Evolutionary conservation across 2,888 invertebrate genomes (phyloP).

Genomic region (Gibbula magus): DNA sequence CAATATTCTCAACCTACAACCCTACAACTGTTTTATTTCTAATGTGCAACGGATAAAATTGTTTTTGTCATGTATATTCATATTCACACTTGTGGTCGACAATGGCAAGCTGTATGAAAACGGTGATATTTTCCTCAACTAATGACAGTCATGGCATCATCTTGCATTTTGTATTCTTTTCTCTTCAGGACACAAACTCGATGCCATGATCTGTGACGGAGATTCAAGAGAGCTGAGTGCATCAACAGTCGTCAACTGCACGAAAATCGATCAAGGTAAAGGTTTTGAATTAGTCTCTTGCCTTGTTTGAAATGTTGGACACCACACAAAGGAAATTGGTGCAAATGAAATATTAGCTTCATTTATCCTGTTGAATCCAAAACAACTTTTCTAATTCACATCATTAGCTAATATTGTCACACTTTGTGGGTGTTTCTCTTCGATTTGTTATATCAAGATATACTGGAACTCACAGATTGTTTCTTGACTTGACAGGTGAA

Average conservation of each 20-base stretch:
- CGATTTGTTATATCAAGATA: too few species aligned
- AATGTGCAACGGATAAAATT: too few species aligned
- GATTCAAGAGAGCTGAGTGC: constrained; percentile 53
- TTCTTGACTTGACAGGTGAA: not conserved
- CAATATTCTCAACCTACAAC: too few species aligned
- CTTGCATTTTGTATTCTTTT: not conserved
- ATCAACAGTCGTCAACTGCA: constrained; percentile 59
- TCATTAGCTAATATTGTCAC: too few species aligned
- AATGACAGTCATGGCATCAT: not conserved
- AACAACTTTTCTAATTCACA: too few species aligned
- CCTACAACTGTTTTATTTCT: too few species aligned
- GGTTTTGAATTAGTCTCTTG: not conserved
- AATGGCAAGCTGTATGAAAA: too few species aligned
- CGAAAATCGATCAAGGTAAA: constrained; percentile 57
- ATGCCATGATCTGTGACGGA: constrained; percentile 57
- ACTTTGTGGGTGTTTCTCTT: too few species aligned
- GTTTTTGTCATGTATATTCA: too few species aligned
- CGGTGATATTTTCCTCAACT: not conserved
- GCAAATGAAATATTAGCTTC: too few species aligned
- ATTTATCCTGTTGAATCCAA: too few species aligned
- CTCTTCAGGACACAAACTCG: constrained; percentile 50
- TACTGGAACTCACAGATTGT: not conserved
- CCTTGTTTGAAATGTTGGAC: constrained; percentile 27
- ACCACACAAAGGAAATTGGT: not conserved
- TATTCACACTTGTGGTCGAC: too few species aligned